phyloP scores from a whole-genome alignment of 2,888 invertebrate species.

The Agrotis puta region DNA sequence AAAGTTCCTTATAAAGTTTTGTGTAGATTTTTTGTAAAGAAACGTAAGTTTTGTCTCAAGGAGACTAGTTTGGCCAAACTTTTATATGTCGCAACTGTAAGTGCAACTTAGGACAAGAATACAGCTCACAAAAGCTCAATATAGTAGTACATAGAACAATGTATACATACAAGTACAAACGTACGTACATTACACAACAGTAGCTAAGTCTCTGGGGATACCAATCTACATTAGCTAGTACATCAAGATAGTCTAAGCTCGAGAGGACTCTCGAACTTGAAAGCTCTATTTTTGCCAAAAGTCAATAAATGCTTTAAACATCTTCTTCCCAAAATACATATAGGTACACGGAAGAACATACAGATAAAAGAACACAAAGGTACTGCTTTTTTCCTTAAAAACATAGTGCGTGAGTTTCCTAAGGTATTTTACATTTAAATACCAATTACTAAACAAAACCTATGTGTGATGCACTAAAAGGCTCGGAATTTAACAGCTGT shows the following conservation, averaged over 20 bases:
- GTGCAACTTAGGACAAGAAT: neutral
- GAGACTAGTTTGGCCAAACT: too few relatives aligned
- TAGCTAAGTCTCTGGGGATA: neutral
- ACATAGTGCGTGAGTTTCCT: too few relatives aligned
- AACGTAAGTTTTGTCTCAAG: neutral
- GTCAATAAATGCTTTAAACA: too few relatives aligned
- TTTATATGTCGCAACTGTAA: too few relatives aligned
- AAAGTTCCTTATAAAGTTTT: neutral
- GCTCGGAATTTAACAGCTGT: neutral
- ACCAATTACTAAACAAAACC: neutral
- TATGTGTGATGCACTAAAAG: neutral
- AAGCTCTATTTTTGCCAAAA: neutral
- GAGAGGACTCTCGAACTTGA: neutral
- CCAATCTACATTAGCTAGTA: neutral
- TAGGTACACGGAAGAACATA: too few relatives aligned
- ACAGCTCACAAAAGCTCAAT: neutral
- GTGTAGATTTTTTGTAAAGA: neutral
- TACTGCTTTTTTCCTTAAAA: too few relatives aligned
- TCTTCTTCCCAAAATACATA: too few relatives aligned
- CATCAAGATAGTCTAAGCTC: neutral
- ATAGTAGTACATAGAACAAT: too few relatives aligned
- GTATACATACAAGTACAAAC: too few relatives aligned
- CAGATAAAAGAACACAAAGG: too few relatives aligned
- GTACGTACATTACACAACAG: too few relatives aligned
- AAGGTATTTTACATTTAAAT: neutral